Conservation (phyloP, 2,797 vertebrate species). For the Labeo calbasu region DNA sequence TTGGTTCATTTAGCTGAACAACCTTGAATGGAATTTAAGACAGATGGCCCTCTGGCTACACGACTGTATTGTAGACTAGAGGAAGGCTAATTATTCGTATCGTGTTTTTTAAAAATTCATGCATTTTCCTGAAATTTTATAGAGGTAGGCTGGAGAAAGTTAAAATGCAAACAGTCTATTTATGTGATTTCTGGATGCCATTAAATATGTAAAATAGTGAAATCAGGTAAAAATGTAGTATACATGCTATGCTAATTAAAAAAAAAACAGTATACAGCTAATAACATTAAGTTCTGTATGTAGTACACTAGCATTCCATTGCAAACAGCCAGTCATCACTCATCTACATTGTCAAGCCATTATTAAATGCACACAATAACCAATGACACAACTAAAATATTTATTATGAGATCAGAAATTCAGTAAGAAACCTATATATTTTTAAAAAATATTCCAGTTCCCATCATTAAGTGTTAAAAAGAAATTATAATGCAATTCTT, state of each 20-base stretch:
- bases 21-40: too few relatives aligned
- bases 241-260: too few relatives aligned
- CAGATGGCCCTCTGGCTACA: too few relatives aligned
- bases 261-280: neutral
- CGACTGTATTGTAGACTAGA: too few relatives aligned
- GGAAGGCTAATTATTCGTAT: too few relatives aligned
- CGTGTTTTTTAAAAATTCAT: too few relatives aligned
- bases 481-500: neutral
- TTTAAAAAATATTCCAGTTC: neutral
- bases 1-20: too few relatives aligned
- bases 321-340: neutral
- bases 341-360: neutral
- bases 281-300: neutral
- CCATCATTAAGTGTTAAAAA: neutral
- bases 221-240: neutral
- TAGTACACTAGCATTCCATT: neutral
- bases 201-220: neutral
- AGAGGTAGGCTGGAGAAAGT: too few relatives aligned
- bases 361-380: neutral
- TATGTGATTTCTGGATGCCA: too few relatives aligned
- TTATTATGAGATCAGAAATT: conserved; percentile 24
- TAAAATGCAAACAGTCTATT: too few relatives aligned
- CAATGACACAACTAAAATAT: neutral
- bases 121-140: too few relatives aligned
- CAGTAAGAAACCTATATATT: conserved; percentile 9